These are phyloP conservation scores for Neofelis nebulosa DNA, from an alignment of 2,113 vertebrate species.

Conservation along the genomic window DNA sequence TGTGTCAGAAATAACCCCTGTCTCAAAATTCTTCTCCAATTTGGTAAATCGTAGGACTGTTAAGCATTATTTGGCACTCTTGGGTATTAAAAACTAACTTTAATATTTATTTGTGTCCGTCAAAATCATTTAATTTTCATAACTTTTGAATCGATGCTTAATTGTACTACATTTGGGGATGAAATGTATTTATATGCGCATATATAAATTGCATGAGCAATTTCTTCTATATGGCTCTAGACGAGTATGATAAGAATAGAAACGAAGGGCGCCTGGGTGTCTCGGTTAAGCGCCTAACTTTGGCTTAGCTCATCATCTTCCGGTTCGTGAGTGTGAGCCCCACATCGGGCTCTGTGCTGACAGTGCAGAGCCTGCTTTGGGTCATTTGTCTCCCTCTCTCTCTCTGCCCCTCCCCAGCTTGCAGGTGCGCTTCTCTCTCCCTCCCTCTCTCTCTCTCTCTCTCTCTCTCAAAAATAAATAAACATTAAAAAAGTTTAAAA, in stretches of 20 bases:
- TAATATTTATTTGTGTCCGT: neutral
- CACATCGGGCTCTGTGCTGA: too few relatives aligned
- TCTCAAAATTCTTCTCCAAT: neutral
- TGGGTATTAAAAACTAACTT: neutral
- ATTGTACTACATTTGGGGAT: neutral
- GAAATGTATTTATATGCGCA: neutral
- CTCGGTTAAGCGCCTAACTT: too few relatives aligned
- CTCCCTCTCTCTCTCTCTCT: too few relatives aligned
- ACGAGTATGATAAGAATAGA: neutral
- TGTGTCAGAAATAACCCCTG: neutral
- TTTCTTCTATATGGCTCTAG: neutral
- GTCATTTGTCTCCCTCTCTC: too few relatives aligned
- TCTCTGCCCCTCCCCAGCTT: too few relatives aligned
- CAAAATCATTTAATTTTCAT: conserved; percentile 5
- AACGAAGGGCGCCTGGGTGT: too few relatives aligned
- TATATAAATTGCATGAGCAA: neutral
- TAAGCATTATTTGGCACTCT: neutral
- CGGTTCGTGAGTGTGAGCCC: too few relatives aligned
- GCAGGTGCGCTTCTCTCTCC: too few relatives aligned
- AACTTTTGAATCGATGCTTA: neutral
- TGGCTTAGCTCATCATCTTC: too few relatives aligned
- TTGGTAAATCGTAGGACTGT: neutral
- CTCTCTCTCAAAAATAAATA: too few relatives aligned
- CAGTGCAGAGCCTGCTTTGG: too few relatives aligned
- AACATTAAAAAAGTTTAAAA: too few relatives aligned